A percentile compares a stretch with the other conserved stretches of the same genome.
These are phyloP conservation scores for Diadumene lineata DNA, from an alignment of 92 coral and sea anemone genomes.

Conservation along the genomic window DNA sequence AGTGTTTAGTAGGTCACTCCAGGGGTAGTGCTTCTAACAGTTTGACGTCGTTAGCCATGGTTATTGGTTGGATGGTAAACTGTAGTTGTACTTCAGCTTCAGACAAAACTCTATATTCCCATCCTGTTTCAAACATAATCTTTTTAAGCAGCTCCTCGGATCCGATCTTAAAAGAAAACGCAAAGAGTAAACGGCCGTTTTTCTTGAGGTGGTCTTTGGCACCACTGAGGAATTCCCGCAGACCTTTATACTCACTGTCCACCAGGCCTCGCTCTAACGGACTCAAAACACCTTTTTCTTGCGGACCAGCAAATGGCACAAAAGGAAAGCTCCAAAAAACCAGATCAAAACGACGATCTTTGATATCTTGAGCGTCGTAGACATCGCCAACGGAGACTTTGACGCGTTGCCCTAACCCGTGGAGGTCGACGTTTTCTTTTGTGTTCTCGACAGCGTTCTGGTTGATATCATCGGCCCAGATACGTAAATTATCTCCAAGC, in stretches of 20 bases:
- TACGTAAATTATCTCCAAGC: conserved; percentile 30
- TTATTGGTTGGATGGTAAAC: conserved; percentile 21
- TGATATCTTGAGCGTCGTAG: conserved; percentile 41
- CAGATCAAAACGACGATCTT: conserved; percentile 43
- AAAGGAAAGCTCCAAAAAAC: conserved; percentile 61
- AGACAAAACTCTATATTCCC: conserved; percentile 39
- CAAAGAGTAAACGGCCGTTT: conserved; percentile 38
- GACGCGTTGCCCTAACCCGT: conserved; percentile 50
- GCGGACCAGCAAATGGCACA: conserved; percentile 13
- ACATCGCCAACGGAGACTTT: conserved; percentile 42
- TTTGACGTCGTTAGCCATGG: conserved; percentile 19
- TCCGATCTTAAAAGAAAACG: conserved; percentile 51
- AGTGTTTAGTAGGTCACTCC: conserved; percentile 6
- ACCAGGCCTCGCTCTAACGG: conserved; percentile 50
- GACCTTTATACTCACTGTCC: conserved; percentile 47
- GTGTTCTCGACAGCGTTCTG: conserved; percentile 47
- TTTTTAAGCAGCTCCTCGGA: conserved; percentile 40
- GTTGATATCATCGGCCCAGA: conserved; percentile 62
- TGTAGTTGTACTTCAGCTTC: conserved; percentile 28
- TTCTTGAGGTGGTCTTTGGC: conserved; percentile 51
- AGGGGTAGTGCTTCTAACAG: conserved; percentile 26
- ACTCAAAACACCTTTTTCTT: conserved; percentile 22
- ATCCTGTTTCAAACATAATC: conserved; percentile 46
- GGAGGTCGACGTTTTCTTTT: conserved; percentile 47
- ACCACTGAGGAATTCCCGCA: conserved; percentile 51